Evolutionary conservation across 37 sponge, comb jelly and placozoan genomes (phyloP), one percentile per base, ranked within the genome.

Genomic region (Halichondria panicea): DNA sequence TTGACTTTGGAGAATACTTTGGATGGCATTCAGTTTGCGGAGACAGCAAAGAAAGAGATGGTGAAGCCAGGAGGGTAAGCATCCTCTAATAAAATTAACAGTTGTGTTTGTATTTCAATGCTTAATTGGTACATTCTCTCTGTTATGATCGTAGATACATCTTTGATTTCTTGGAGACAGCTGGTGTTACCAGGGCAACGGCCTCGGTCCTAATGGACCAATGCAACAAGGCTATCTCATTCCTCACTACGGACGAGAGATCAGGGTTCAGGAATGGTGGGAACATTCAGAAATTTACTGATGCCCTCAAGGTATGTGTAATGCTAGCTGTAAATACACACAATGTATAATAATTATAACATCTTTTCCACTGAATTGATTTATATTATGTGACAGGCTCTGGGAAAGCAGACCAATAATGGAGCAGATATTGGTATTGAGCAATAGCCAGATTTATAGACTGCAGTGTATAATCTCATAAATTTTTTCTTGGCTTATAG

Each of bases 211-310:
- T 77, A 19, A 45, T 83, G 55, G 90, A 68, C 38, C 90, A 89
- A 76, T 89, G 90, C 48, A 53, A 42, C 43, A 74, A 61, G 66
- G 85, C 90, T 53, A 77, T 89, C 62, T 60, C 81, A 31, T 53
- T 68, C 42, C 81, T 89, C 46, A 81, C 81, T 50, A 65, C 81
- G 9, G 72, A 56, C 55, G 21, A 15, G 39, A 33, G 55, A 30
- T 59, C 75, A 15, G 38, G 80, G 43, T 72, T 66, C 66, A 89
- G 70, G 43, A 85, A 57, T 57, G 82, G 87, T 22, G 72, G 48
- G 54, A 80, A 84, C 74, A 40, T 90, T 11, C 86, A 90, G 67
- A 85, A 90, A 57, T 81, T 90, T 32, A 6, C 85, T 55, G 91
- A 90, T 59, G 71, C 77, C 44, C 38, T 84, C 24, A 84, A 84